Conservation (phyloP, 2,797 vertebrate genomes). For the Crenuchus spilurus region DNA sequence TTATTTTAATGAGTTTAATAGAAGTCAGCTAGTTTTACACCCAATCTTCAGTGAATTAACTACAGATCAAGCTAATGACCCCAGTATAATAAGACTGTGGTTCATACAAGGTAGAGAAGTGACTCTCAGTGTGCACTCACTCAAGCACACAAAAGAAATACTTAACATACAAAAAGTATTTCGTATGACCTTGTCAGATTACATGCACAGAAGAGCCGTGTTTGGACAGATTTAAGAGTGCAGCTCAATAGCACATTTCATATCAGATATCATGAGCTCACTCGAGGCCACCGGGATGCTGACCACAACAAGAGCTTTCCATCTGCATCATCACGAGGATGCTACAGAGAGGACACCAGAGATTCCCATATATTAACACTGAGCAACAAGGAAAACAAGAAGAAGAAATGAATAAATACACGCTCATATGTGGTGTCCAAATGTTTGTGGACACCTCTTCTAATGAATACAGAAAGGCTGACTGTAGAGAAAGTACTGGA, state of each 20-base stretch:
- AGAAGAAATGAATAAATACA: too few relatives aligned
- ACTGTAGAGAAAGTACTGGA: too few relatives aligned
- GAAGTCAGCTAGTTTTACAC: not conserved
- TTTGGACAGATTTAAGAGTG: not conserved
- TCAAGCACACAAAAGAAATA: not conserved
- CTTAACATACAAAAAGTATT: not conserved
- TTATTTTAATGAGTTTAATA: conserved; percentile 6
- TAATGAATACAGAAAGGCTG: too few relatives aligned
- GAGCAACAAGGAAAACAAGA: too few relatives aligned
- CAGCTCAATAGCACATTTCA: not conserved
- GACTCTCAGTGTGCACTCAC: not conserved
- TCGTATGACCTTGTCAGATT: not conserved
- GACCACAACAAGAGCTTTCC: conserved; percentile 8
- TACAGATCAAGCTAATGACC: not conserved
- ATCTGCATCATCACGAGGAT: not conserved
- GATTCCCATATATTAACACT: too few relatives aligned
- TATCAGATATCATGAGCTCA: conserved; percentile 17
- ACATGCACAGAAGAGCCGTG: not conserved
- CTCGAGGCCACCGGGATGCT: not conserved
- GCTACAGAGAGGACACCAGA: not conserved
- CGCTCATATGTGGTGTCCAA: too few relatives aligned
- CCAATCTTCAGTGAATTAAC: not conserved
- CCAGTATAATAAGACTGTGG: not conserved
- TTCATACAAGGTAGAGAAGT: not conserved
- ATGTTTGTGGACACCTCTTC: too few relatives aligned